Conservation (phyloP, 2,888 invertebrate genomes). For the Cryptus viduatorius region DNA sequence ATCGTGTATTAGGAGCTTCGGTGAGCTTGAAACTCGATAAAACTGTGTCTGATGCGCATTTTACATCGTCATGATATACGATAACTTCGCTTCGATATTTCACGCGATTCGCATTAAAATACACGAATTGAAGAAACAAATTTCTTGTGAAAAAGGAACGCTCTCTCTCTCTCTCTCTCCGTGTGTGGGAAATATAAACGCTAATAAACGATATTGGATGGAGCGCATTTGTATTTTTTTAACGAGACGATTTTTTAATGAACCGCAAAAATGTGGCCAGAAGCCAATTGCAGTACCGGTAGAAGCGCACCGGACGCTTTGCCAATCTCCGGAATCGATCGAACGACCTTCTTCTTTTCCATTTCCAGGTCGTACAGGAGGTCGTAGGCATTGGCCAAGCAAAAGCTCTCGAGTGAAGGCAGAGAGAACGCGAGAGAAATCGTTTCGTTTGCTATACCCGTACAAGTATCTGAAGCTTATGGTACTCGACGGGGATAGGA, state of each 20-base stretch:
- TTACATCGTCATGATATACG: not conserved
- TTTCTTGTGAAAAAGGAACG: not conserved
- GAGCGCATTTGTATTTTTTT: slow-evolving; percentile 7
- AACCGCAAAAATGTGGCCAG: slow-evolving; percentile 69
- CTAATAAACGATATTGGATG: not conserved
- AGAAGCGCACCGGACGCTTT: slow-evolving; percentile 57
- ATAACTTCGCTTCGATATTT: not conserved
- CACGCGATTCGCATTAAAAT: not conserved
- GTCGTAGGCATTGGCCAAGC: slow-evolving; percentile 27
- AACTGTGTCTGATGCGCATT: not conserved
- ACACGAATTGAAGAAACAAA: no score
- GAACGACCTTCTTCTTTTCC: slow-evolving; percentile 63
- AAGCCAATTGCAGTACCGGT: slow-evolving; percentile 74
- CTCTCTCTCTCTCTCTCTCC: not conserved
- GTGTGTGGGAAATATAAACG: no score
- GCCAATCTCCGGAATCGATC: slow-evolving; percentile 67
- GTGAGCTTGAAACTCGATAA: not conserved
- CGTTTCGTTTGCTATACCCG: slow-evolving; percentile 35
- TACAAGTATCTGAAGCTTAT: slow-evolving; percentile 36
- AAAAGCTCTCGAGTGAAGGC: slow-evolving; percentile 22
- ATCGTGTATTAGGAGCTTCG: not conserved
- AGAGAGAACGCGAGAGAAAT: slow-evolving; percentile 18
- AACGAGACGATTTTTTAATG: slow-evolving; percentile 26
- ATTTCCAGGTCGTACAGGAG: slow-evolving; percentile 62
- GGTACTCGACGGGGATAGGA: slow-evolving; percentile 52